Conservation (phyloP, 2,797 vertebrate genomes). For the Moxostoma hubbsi region DNA sequence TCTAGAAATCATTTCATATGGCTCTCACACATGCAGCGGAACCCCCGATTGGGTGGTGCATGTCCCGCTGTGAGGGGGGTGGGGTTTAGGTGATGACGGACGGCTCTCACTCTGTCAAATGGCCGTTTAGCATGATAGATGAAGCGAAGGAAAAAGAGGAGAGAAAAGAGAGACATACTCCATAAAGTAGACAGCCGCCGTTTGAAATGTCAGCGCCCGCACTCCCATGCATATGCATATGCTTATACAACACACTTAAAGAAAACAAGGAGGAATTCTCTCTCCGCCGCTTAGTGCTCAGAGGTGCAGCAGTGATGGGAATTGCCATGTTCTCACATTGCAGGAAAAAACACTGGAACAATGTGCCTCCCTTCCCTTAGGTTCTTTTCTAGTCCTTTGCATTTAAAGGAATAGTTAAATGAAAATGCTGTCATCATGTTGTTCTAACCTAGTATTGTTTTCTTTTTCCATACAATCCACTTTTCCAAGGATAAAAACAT, state of each 20-base stretch:
- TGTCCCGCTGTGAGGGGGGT: constrained; percentile 47
- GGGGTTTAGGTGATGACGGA: constrained; percentile 72
- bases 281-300: constrained; percentile 47
- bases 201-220: constrained; percentile 78
- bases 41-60: constrained; percentile 46
- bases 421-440: no score
- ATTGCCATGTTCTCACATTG: constrained; percentile 63
- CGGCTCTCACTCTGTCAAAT: constrained; percentile 77
- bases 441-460: no score
- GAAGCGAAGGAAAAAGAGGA: constrained; percentile 66
- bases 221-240: constrained; percentile 74
- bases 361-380: constrained; percentile 48
- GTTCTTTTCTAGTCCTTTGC: constrained; percentile 35
- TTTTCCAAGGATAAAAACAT: no score
- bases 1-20: constrained; percentile 41
- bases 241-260: constrained; percentile 75
- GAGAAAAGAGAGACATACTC: constrained; percentile 56
- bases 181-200: constrained; percentile 61
- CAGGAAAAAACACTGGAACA: constrained; percentile 62
- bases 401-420: no score
- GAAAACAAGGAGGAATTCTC: constrained; percentile 64
- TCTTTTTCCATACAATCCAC: no score
- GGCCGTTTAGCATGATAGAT: constrained; percentile 76
- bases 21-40: constrained; percentile 51
- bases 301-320: constrained; percentile 48